Evolutionary conservation across 2,888 invertebrate species (phyloP).

Genomic region (Plagodis pulveraria): DNA sequence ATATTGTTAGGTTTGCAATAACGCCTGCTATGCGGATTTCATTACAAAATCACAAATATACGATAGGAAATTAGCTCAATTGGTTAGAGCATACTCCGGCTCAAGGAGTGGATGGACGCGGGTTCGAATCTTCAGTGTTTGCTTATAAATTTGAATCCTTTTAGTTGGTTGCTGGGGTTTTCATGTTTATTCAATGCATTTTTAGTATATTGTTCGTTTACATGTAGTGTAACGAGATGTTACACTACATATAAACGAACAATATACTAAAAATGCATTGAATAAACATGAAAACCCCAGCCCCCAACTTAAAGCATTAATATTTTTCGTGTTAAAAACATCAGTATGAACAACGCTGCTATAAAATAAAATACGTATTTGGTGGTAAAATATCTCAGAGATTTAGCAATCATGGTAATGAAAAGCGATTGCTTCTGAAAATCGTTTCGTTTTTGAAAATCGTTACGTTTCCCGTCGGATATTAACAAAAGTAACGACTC

Average conservation of each 20-base stretch:
- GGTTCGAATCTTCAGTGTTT: background rate
- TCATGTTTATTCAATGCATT: constrained; percentile 3
- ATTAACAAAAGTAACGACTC: constrained; percentile 50
- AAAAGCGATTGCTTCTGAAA: constrained; percentile 16
- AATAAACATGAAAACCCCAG: background rate
- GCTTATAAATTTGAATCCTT: constrained; percentile 1
- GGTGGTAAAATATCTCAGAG: background rate
- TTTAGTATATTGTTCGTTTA: background rate
- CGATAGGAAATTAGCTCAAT: too few relatives aligned
- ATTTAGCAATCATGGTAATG: constrained; percentile 18
- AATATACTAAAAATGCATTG: constrained; percentile 1
- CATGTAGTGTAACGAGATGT: background rate
- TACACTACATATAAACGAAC: background rate
- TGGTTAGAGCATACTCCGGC: too few relatives aligned
- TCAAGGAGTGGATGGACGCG: too few relatives aligned
- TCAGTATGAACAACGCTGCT: background rate
- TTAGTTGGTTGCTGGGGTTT: background rate
- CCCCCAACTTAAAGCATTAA: constrained; percentile 1
- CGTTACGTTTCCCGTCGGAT: constrained; percentile 42
- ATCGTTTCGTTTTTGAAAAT: constrained; percentile 23
- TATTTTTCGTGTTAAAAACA: background rate
- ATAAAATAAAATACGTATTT: too few relatives aligned
- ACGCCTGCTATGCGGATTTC: too few relatives aligned
- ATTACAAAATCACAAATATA: too few relatives aligned
- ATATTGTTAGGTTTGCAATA: too few relatives aligned